phyloP scores from a whole-genome alignment of 2,888 invertebrate species.

The Helleia helle region DNA sequence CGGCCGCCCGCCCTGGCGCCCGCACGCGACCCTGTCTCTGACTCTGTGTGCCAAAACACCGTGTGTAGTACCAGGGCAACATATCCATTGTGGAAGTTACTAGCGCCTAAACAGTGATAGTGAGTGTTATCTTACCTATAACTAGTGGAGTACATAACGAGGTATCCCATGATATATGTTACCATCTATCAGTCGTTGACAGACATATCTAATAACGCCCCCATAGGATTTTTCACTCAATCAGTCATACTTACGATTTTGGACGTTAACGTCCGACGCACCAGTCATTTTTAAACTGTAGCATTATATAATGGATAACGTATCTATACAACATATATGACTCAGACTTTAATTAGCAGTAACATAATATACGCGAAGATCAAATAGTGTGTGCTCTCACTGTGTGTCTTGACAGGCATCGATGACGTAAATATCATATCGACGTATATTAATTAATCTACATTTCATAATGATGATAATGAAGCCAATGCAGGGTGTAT shows the following conservation, averaged over 20 bases:
- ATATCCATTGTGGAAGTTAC: conserved; percentile 28
- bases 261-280: conserved; percentile 17
- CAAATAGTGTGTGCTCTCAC: no score
- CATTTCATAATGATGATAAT: no score
- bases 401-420: no score
- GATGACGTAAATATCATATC: no score
- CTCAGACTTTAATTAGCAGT: no score
- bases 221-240: conserved; percentile 26
- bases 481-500: no score
- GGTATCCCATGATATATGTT: conserved; percentile 28
- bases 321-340: background rate
- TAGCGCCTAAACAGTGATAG: conserved; percentile 4
- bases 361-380: no score
- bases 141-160: background rate
- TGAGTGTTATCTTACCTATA: background rate
- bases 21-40: conserved; percentile 35
- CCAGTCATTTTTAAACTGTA: background rate
- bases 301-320: background rate
- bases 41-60: conserved; percentile 25
- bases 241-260: conserved; percentile 31
- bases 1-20: conserved; percentile 57
- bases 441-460: no score
- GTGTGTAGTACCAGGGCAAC: conserved; percentile 31
- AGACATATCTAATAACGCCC: conserved; percentile 23
- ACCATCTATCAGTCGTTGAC: conserved; percentile 23